phyloP scores from a whole-genome alignment of 2,888 invertebrate genomes.

The Erebia aethiops region DNA sequence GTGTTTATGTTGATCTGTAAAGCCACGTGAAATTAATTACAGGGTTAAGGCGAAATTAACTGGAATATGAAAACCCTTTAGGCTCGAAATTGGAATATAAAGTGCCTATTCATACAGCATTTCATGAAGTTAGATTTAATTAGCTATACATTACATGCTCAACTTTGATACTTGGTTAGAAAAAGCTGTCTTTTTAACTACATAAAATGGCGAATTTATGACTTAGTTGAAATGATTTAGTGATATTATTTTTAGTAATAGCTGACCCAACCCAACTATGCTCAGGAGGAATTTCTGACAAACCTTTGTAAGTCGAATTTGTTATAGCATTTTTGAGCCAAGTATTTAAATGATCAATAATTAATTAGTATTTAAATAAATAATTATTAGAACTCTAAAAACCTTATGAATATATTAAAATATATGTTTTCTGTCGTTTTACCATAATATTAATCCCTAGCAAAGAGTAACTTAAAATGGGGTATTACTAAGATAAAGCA shows the following conservation, averaged over 20 bases:
- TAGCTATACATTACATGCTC: conserved; percentile 7
- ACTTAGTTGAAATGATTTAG: neutral
- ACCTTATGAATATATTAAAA: neutral
- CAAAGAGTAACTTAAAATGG: neutral
- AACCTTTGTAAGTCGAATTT: too few species aligned
- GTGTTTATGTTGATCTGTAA: conserved; percentile 52
- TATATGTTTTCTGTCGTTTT: neutral
- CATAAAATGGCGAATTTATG: neutral
- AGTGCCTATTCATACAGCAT: conserved; percentile 26
- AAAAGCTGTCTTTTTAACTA: conserved; percentile 12
- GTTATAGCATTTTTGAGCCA: too few species aligned
- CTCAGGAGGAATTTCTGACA: too few species aligned
- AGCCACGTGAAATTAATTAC: conserved; percentile 57
- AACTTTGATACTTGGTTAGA: conserved; percentile 18
- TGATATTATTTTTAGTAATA: too few species aligned
- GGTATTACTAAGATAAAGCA: conserved; percentile 11
- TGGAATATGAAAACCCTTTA: conserved; percentile 42
- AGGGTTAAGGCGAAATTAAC: conserved; percentile 49
- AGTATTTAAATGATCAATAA: too few species aligned
- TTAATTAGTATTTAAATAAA: too few species aligned
- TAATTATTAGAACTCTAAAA: neutral
- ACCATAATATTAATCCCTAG: too few species aligned
- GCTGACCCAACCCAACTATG: too few species aligned
- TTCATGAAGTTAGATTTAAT: conserved; percentile 23
- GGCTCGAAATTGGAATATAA: conserved; percentile 29